Conservation (phyloP, 2,113 vertebrate species). For the Potamarius usumacintae region DNA sequence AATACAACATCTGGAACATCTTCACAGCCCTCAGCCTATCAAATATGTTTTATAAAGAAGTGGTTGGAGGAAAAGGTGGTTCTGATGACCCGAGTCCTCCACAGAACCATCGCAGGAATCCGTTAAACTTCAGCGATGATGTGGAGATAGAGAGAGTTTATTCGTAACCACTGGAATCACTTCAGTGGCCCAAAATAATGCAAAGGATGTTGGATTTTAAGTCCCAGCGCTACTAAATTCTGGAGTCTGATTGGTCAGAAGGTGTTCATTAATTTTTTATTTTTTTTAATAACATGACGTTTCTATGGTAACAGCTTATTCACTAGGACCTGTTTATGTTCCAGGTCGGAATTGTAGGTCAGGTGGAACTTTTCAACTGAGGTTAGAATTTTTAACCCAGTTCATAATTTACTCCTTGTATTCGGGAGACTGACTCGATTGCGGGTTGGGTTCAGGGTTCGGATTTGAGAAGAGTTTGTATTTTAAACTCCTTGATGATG, state of each 20-base stretch:
- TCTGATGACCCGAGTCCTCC: not conserved
- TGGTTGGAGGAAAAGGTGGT: not conserved
- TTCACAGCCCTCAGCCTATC: not conserved
- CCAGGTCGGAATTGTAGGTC: too few relatives aligned
- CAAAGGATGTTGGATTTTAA: not conserved
- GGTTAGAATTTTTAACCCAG: too few relatives aligned
- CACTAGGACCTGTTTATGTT: not conserved
- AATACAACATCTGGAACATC: not conserved
- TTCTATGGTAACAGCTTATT: not conserved
- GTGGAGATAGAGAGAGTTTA: too few relatives aligned
- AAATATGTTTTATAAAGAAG: not conserved
- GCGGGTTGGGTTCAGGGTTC: too few relatives aligned
- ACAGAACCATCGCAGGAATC: too few relatives aligned
- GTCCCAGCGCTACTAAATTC: not conserved
- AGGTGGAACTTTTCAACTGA: too few relatives aligned
- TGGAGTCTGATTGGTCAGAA: not conserved
- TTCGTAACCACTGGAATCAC: too few relatives aligned
- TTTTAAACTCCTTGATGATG: too few relatives aligned
- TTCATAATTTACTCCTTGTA: too few relatives aligned
- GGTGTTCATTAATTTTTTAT: not conserved
- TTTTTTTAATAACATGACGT: not conserved
- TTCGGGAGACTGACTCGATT: too few relatives aligned
- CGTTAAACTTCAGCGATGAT: too few relatives aligned
- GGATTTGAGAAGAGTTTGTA: too few relatives aligned
- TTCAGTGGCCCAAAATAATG: not conserved